A percentile compares a stretch with the other conserved stretches of the same genome.
phyloP scores from a whole-genome alignment of 1,140 invertebrate species.

The Dendrolimus kikuchii region DNA sequence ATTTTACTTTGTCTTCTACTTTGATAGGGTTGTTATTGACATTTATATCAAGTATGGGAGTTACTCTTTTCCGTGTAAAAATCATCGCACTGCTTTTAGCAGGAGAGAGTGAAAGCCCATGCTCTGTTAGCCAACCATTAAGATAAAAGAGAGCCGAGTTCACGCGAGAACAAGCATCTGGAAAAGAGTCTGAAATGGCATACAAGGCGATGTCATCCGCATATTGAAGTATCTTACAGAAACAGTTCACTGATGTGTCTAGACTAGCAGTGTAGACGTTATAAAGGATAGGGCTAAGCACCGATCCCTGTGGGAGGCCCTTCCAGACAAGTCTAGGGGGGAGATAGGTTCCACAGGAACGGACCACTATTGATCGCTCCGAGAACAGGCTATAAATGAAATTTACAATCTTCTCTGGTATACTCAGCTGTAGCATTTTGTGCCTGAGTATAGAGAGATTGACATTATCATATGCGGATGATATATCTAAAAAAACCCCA shows the following conservation, averaged over 20 bases:
- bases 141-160: not conserved
- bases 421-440: slow-evolving; percentile 9
- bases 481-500: slow-evolving; percentile 8
- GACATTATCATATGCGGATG: slow-evolving; percentile 16
- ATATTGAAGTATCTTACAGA: not conserved
- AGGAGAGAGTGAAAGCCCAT: not conserved
- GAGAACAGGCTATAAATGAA: not conserved
- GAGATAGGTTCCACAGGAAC: not conserved
- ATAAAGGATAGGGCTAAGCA: too few relatives aligned
- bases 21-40: too few relatives aligned
- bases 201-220: not conserved
- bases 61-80: not conserved
- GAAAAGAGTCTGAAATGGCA: not conserved
- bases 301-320: too few relatives aligned
- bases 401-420: slow-evolving; percentile 6
- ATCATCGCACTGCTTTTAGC: not conserved
- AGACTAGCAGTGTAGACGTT: too few relatives aligned
- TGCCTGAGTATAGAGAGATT: slow-evolving; percentile 9
- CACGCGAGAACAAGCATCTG: not conserved
- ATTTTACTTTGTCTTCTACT: too few relatives aligned
- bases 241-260: not conserved
- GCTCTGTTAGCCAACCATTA: not conserved
- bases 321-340: not conserved
- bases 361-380: not conserved
- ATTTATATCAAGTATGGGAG: too few relatives aligned